Base-by-base conservation (phyloP, 2,888 invertebrate genomes). In the Seira musarum region DNA sequence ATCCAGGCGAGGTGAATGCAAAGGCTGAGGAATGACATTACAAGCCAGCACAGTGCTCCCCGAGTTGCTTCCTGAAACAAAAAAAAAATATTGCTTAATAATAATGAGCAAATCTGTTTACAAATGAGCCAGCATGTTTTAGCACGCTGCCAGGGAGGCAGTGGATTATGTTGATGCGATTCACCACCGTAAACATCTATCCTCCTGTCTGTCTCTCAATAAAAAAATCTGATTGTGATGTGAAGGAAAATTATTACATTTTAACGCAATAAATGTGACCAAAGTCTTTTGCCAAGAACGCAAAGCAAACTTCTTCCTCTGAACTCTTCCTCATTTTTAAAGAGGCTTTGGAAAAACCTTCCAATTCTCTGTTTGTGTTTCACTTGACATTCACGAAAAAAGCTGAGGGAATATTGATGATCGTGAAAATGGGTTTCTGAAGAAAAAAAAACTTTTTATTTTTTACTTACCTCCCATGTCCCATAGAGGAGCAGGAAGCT, bases 401-500 rank as follows among this genome's bases (percentile, higher is more conserved):
- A 5, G 60, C 30, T 21, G 13, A 15, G 13, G n/a, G n/a, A 19
- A 66, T 66, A 19, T 66, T 30, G 17, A 57, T 57, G 8, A 57
- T 57, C 40, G 40, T 70, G 70, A 70, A n/a, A 70, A 15, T 22
- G 24, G 8, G 17, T 68, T 10, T 22, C n/a, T 66, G 30, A n/a
- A 13, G n/a, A n/a, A 10, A 22, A 30, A n/a, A 69, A 65, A 65
- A 65, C 1, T 2, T 22, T 30, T 30, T 66, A 15, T 19, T 64
- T 17, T n/a, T 79, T 22, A 35, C 80, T 80, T 81, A 86, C 86
- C 81, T 85, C 85, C 87, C 87, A 87, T 35, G 87, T 87, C 21
- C 84, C 85, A 68, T 87, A 87, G 40, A 87, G 74, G 19, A 87
- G 80, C 57, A 86, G 65, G 73, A 87, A 87, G 65, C 86, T 86